Base-by-base conservation (phyloP, 2,888 invertebrate species). In the Melipona beecheii region DNA sequence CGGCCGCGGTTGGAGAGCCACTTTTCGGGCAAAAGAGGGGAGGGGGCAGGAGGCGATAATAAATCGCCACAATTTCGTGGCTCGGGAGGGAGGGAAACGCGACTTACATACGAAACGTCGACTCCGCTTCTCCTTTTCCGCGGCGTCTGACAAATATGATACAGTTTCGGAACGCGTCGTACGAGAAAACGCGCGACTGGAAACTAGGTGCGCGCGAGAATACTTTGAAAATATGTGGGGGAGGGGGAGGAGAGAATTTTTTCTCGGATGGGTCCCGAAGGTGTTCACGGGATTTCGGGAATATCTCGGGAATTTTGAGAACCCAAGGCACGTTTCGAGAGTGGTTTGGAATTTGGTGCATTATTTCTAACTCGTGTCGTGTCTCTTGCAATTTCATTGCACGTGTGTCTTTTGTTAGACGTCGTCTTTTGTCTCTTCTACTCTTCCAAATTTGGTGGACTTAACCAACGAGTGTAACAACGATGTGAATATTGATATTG, bases 141-240 rank as follows among this genome's bases (percentile, higher is more conserved):
- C 50, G 76, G 62, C 80, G 82, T 86, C 91, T 93, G 92, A 93
- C 91, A 92, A 92, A 93, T 93, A 91, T 91, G 92, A 91, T 91
- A 90, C 89, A 90, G 89, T 86, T 92, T 92, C 88, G 78, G 81
- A 82, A 84, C 84, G 43, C 43, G 85, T 87, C 88, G 89, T 86
- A n/a, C 66, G 64, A 65, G 83, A n/a, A 58, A 58, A 58, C 64
- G 19, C n/a, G n/a, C n/a, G n/a, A n/a, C n/a, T 11, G 31, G 31
- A 31, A 31, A 31, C 21, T 43, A 11, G 43, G 9, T 11, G 1
- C 36, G 36, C 36, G 43, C 11, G 43, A 43, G 43, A 43, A 43
- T 43, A 43, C 43, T 43, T 31, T 43, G 43, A 43, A 43, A 43
- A 43, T 43, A 43, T 43, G 43, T 43, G 43, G 9, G 43, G 54